Conservation (phyloP, 2,888 invertebrate species). For the Nymphalis urticae region DNA sequence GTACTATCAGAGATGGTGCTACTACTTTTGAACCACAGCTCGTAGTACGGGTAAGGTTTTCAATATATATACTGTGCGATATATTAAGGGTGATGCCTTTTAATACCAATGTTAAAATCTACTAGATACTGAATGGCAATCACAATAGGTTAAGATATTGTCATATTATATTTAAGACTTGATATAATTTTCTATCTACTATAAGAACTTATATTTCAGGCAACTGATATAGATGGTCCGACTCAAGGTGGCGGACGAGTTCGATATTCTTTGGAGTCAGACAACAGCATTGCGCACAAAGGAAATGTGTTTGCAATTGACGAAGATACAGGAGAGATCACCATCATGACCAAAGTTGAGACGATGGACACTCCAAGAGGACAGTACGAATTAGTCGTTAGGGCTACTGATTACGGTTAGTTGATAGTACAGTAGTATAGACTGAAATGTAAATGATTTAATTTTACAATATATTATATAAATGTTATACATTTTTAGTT, state of each 20-base stretch:
- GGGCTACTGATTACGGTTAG: constrained; percentile 87
- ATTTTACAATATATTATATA: too few relatives aligned
- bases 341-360: constrained; percentile 83
- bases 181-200: not conserved
- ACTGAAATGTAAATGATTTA: too few relatives aligned
- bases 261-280: constrained; percentile 84
- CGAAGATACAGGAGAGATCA: constrained; percentile 86
- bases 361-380: constrained; percentile 89
- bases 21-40: constrained; percentile 90
- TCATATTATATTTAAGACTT: too few relatives aligned
- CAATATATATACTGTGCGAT: not conserved
- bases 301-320: constrained; percentile 85
- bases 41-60: constrained; percentile 83
- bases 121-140: too few relatives aligned
- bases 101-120: too few relatives aligned
- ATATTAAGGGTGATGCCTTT: too few relatives aligned
- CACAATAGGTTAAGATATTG: too few relatives aligned
- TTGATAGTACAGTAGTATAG: not conserved
- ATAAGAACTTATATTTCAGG: constrained; percentile 61
- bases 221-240: constrained; percentile 88
- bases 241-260: constrained; percentile 86
- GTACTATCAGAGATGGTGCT: constrained; percentile 89
- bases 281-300: constrained; percentile 84
- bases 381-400: constrained; percentile 85
- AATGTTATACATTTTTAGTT: too few relatives aligned